Conservation (phyloP, 2,797 vertebrate genomes). For the Amblyraja radiata region DNA sequence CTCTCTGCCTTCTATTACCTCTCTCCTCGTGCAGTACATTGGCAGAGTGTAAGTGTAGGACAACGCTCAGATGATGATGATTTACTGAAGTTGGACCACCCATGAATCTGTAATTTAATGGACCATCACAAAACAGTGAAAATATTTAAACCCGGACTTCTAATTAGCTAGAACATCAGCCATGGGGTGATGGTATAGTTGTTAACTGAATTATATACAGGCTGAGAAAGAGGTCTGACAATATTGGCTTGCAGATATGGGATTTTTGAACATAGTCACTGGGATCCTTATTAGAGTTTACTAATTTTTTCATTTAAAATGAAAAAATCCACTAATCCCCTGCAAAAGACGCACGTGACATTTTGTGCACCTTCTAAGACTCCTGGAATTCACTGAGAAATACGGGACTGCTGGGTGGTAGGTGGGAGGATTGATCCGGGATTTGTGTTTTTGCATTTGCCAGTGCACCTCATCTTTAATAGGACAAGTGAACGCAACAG, state of each 20-base stretch:
- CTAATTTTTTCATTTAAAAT: not conserved
- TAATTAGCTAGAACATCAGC: not conserved
- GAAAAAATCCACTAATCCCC: too few relatives aligned
- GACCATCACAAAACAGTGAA: not conserved
- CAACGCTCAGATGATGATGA: not conserved
- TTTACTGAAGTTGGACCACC: not conserved
- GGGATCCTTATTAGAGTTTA: not conserved
- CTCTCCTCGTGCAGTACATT: not conserved
- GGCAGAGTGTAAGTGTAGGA: not conserved
- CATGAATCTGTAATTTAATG: not conserved
- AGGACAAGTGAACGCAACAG: not conserved
- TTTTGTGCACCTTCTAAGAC: not conserved
- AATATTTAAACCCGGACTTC: not conserved
- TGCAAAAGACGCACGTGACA: not conserved
- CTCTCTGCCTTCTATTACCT: not conserved
- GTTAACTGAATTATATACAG: not conserved
- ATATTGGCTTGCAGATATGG: not conserved
- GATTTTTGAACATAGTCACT: not conserved
- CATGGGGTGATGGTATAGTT: not conserved
- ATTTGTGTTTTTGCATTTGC: not conserved
- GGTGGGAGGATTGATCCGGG: too few relatives aligned
- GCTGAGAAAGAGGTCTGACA: too few relatives aligned
- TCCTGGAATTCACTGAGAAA: not conserved
- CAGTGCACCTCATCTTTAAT: not conserved
- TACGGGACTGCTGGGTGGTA: not conserved